phyloP scores from a whole-genome alignment of 2,797 vertebrate species.

The Choloepus didactylus region DNA sequence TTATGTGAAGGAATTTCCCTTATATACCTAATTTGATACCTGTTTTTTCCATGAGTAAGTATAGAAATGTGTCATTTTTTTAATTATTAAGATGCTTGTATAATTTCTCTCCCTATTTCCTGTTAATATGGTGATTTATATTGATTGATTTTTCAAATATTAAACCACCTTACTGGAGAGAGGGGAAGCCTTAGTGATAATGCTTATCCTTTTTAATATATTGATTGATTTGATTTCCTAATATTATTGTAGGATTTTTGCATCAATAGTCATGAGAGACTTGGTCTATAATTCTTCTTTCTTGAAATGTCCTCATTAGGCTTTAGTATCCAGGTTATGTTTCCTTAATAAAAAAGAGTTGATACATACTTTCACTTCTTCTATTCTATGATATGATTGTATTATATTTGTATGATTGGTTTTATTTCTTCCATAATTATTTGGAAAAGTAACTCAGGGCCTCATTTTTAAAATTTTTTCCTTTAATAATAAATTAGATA shows the following conservation, averaged over 20 bases:
- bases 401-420: not conserved
- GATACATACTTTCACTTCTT: not conserved
- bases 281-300: not conserved
- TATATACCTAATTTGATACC: not conserved
- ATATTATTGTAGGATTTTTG: not conserved
- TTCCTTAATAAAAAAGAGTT: not conserved
- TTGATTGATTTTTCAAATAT: not conserved
- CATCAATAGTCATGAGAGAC: not conserved
- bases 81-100: not conserved
- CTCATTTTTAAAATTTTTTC: not conserved
- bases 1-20: not conserved
- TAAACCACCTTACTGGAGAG: no score
- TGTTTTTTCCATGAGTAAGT: not conserved
- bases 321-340: no score
- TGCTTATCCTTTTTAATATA: not conserved
- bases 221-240: not conserved
- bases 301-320: not conserved
- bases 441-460: not conserved
- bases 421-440: not conserved
- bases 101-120: not conserved
- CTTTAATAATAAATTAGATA: not conserved
- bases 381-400: no score
- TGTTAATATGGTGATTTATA: not conserved
- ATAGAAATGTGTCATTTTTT: not conserved
- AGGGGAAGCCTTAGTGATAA: not conserved